phyloP scores from a whole-genome alignment of 2,888 invertebrate species.

The Nomada lathburiana region DNA sequence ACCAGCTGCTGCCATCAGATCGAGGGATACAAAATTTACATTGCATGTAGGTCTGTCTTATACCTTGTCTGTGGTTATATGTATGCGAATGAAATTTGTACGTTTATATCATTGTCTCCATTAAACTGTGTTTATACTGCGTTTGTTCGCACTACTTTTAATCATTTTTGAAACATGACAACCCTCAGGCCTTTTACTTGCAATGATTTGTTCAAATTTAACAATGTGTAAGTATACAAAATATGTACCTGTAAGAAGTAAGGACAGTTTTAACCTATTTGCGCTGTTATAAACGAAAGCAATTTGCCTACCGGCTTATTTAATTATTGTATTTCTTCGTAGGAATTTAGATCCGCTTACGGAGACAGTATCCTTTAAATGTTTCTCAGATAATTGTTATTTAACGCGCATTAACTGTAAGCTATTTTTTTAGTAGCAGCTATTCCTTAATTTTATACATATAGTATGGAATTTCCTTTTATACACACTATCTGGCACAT shows the following conservation, averaged over 20 bases:
- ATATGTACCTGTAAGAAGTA: neutral
- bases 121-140: neutral
- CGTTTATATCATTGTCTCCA: too few relatives aligned
- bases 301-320: neutral
- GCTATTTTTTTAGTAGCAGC: neutral
- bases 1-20: too few relatives aligned
- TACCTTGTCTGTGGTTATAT: too few relatives aligned
- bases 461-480: slow-evolving; percentile 95
- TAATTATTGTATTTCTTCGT: slow-evolving; percentile 79
- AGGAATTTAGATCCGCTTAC: slow-evolving; percentile 98
- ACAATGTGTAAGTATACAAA: slow-evolving; percentile 89
- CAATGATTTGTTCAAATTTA: slow-evolving; percentile 97
- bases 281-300: neutral
- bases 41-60: too few relatives aligned
- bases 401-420: neutral
- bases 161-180: slow-evolving; percentile 87
- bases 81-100: too few relatives aligned
- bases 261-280: slow-evolving; percentile 43
- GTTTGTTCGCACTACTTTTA: neutral
- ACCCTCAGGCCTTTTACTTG: slow-evolving; percentile 96
- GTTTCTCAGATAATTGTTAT: neutral
- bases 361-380: slow-evolving; percentile 90
- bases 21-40: too few relatives aligned
- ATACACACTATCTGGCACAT: slow-evolving; percentile 98
- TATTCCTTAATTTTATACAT: slow-evolving; percentile 50